Evolutionary conservation across 2,888 invertebrate genomes (phyloP), one percentile per base, ranked within the genome.

Genomic region (Nymphalis c-album): DNA sequence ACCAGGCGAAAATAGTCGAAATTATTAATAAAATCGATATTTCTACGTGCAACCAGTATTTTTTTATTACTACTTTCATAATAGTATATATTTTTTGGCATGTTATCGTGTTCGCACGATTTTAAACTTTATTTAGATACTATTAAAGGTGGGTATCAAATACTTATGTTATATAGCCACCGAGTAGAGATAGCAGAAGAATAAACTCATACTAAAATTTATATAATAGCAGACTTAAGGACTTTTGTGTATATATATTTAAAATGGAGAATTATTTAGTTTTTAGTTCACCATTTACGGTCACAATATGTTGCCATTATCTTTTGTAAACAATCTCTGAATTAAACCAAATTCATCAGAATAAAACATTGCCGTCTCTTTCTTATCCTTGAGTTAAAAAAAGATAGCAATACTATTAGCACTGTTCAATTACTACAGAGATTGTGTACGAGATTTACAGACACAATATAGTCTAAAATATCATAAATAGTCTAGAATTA

Each of bases 21-120:
- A 65, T 63, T 67, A 73, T 40, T 40, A 71, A 46, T 62, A 63
- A 60, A 59, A 69, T 90, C 90, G 89, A 88, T 90, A 89, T 88
- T 90, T 85, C 90, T 87, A 85, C 85, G 86, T 86, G 90, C 90
- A 84, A 63, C 48, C 62, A 68, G 70, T 80, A n/a, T 73, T 77
- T 75, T 68, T 63, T 65, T 51, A 51, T 22, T 51, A 60, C 55
- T 69, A 63, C 63, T 59, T 64, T 58, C 26, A 16, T 22, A 51
- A 51, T 69, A 58, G n/a, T 60, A 58, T 69, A 69, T 75, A 85
- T 51, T 51, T 83, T 88, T 87, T 87, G 87, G 87, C 87, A 87
- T 86, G 78, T 76, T 73, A 78, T 77, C 81, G 58, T 55, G 31
- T 31, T 55, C 31, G 7, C 16, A 55, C 55, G 55, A 55, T 55